A percentile compares a stretch with the other conserved stretches of the same genome.
phyloP scores from a whole-genome alignment of 1,140 invertebrate genomes.

The Magallana ariakensis region DNA sequence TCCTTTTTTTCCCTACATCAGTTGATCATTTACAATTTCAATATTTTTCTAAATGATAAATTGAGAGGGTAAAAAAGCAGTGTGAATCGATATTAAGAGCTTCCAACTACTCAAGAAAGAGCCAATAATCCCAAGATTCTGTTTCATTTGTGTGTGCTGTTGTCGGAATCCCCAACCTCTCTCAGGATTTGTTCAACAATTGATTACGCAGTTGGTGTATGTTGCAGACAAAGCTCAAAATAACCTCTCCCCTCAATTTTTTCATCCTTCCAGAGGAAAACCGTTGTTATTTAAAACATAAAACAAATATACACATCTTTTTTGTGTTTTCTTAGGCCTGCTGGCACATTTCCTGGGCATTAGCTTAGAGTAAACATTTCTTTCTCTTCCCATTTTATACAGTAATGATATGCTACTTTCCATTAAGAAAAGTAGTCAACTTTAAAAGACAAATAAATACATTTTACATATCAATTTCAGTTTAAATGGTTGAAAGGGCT shows the following conservation, averaged over 20 bases:
- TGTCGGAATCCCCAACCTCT: not conserved
- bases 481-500: conserved; percentile 1
- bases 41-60: not conserved
- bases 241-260: conserved; percentile 18
- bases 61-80: conserved; percentile 11
- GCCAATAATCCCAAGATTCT: conserved; percentile 20
- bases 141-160: not conserved
- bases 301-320: conserved; percentile 33
- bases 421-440: not conserved
- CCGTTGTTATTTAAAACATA: conserved; percentile 33
- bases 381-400: not conserved
- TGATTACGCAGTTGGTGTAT: conserved; percentile 31
- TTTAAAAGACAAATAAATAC: conserved; percentile 13
- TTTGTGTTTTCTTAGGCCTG: conserved; percentile 24
- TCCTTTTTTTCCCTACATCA: not conserved
- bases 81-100: not conserved
- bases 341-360: conserved; percentile 36
- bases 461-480: conserved; percentile 12
- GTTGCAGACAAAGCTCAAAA: conserved; percentile 30
- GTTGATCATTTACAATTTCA: not conserved
- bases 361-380: conserved; percentile 28
- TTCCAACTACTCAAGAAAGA: conserved; percentile 23
- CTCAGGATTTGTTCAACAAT: conserved; percentile 22
- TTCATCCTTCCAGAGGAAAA: conserved; percentile 26
- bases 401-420: conserved; percentile 20